phyloP scores from a whole-genome alignment of 2,797 vertebrate species.

The Dicrostonyx torquatus region DNA sequence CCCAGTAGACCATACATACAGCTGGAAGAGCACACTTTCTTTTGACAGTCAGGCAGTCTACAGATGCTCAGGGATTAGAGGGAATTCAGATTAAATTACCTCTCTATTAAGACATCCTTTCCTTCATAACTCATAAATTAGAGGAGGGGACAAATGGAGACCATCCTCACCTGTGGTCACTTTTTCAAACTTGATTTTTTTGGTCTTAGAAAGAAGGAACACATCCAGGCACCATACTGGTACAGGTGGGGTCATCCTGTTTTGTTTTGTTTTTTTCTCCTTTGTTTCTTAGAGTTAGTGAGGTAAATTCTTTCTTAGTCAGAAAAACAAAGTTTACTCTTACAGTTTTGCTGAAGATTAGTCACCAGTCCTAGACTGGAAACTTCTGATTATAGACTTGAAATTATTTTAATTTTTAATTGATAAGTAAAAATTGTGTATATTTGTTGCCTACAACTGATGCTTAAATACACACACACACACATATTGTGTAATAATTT shows the following conservation, averaged over 20 bases:
- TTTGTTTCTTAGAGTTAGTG: background rate
- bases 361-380: background rate
- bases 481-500: background rate
- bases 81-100: conserved; percentile 57
- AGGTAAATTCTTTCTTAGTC: background rate
- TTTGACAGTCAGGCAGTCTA: conserved; percentile 68
- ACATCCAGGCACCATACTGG: background rate
- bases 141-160: background rate
- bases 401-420: background rate
- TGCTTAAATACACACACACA: background rate
- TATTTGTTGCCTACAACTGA: background rate
- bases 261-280: background rate
- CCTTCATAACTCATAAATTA: background rate
- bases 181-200: background rate
- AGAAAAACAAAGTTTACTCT: background rate
- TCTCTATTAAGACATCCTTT: background rate
- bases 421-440: background rate
- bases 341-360: background rate
- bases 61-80: conserved; percentile 77
- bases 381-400: background rate
- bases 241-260: background rate
- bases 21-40: conserved; percentile 77
- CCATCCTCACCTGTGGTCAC: rapidly evolving
- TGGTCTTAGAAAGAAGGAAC: background rate
- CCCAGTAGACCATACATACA: background rate